Evolutionary conservation across 1,140 invertebrate species (phyloP), one percentile per base, ranked within the genome.

Genomic region (Ruditapes philippinarum): DNA sequence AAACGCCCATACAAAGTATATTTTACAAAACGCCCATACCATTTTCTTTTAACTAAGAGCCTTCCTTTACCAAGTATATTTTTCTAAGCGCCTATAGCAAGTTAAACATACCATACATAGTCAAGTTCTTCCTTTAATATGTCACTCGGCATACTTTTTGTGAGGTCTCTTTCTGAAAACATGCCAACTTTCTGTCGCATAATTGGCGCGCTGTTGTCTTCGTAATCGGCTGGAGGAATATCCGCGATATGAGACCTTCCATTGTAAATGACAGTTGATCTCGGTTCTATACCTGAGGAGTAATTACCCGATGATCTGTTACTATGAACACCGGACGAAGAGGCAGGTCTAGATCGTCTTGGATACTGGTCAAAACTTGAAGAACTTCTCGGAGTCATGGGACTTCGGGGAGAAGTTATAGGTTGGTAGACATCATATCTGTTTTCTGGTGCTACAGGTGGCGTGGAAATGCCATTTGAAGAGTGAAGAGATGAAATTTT

Each of bases 201-300:
- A 14, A 89, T 84, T 5, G 88, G 83, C 17, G 81, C 88, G 28
- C 91, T 76, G 28, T 93, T 89, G 31, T 91, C 70, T 36, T 91
- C 84, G 60, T 94, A 93, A 74, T 94, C 93, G 0, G 90, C 89
- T 0, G 92, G 92, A 0, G 92, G 91, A 19, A 92, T 57, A 28
- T 92, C 91, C 3, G 85, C 73, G 14, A 84, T 25, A 36, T 86
- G 68, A 31, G 28, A 14, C 9, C 25, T 4, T 31, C 83, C 78
- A 38, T 60, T 80, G 76, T 91, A 91, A 19, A 91, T 60, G n/a
- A 62, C 54, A 28, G 45, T 57, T 42, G 82, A 78, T 57, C 70
- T 33, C 19, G 45, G 74, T 45, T 51, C 62, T 3, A 42, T 25
- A 28, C 85, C 82, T 57, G 86, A 88, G 1, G 88, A 90, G 68